These are phyloP conservation scores for Isurus oxyrinchus DNA, from an alignment of 2,113 vertebrate genomes.

Conservation along the genomic window DNA sequence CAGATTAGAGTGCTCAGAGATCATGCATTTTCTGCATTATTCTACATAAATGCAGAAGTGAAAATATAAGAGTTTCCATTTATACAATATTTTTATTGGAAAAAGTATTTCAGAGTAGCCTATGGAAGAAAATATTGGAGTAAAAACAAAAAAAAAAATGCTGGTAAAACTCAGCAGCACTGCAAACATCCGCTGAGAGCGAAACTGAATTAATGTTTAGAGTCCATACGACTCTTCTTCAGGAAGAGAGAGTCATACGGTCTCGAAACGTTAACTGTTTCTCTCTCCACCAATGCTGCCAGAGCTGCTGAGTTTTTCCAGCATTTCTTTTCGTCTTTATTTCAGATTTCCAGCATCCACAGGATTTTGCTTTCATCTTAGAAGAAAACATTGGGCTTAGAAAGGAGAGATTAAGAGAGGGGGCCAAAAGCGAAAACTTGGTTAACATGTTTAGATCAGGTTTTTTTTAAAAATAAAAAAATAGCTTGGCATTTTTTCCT, in stretches of 20 bases:
- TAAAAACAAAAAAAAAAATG: too few species aligned
- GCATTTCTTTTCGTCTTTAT: too few species aligned
- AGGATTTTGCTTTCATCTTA: too few species aligned
- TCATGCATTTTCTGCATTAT: neutral
- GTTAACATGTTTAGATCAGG: neutral
- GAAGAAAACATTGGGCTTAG: neutral
- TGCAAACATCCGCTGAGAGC: too few species aligned
- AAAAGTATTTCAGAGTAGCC: neutral
- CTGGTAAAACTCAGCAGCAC: too few species aligned
- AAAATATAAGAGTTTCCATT: neutral
- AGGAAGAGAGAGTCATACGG: too few species aligned
- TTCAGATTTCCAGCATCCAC: too few species aligned
- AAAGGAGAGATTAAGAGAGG: neutral
- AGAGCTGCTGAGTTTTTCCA: too few species aligned
- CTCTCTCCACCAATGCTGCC: too few species aligned
- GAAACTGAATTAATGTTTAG: too few species aligned
- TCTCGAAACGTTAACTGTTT: too few species aligned
- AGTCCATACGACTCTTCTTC: too few species aligned
- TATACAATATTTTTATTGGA: neutral
- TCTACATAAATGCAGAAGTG: neutral
- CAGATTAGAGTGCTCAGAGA: neutral
- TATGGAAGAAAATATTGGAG: neutral
- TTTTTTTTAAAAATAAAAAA: neutral
- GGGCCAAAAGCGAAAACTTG: neutral
- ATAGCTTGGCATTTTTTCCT: neutral